Base-by-base conservation (phyloP, 2,888 invertebrate species). In the Hypsopygia costalis region DNA sequence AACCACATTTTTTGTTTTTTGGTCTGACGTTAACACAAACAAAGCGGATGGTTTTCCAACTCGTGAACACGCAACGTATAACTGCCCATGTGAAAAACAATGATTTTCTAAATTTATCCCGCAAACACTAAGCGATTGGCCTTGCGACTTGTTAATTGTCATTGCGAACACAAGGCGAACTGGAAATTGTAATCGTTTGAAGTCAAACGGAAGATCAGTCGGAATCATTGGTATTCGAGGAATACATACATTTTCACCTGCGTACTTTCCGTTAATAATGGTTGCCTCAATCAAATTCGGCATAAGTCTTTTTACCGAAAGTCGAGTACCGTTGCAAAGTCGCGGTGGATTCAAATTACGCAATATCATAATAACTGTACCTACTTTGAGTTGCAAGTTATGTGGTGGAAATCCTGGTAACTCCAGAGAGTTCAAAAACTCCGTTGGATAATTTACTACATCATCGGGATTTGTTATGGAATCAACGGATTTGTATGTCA, bases 321-420 rank as follows among this genome's bases (percentile, higher is more conserved):
- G 20, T 42, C 54, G 32, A 8, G 55, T 58, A 10, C 58, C 49
- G 34, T 55, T 55, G 36, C 50, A 55, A n/a, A 58, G 51, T 40
- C 44, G 43, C 11, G 50, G 52, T 42, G 41, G 52, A 34, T 57
- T 55, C 2, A 54, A 38, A 34, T 58, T 57, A 12, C 52, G 51
- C 39, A 58, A 41, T 34, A 40, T 31, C 2, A 36, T 41, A 1
- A 41, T 6, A 4, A 44, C 44, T 27, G 51, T 36, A 11, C 47
- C 46, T 33, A 49, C 43, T 34, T 51, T 48, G 38, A 51, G 38
- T 38, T 46, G 39, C 11, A 49, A 36, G 34, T 49, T 49, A 16
- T 54, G 49, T 22, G 46, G 48, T 48, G 54, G 49, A 12, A 50
- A 34, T 4, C 16, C 16, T 3, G 4, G 4, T 16, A 4, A 4